Evolutionary conservation across 2,113 vertebrate species (phyloP).

Genomic region (Silurus asotus): DNA sequence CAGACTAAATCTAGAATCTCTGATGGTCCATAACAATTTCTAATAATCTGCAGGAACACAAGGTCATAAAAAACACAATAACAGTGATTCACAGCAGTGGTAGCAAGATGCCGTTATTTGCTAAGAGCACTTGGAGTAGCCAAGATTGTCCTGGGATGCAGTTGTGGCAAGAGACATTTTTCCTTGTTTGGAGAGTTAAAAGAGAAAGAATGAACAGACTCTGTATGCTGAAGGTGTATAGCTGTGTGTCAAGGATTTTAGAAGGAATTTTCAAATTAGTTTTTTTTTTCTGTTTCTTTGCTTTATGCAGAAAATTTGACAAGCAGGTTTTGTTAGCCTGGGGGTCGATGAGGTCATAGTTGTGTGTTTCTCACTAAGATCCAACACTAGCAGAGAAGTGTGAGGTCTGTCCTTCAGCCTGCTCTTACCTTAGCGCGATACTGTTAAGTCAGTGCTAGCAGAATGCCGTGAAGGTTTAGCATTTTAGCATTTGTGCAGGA

Average conservation of each 20-base stretch:
- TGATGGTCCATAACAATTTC: background rate
- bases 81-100: background rate
- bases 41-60: background rate
- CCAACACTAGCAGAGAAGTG: conserved; percentile 16
- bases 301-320: background rate
- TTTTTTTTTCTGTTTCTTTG: too few relatives aligned
- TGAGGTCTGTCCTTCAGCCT: background rate
- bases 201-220: background rate
- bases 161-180: background rate
- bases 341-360: conserved; percentile 31
- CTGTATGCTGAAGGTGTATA: background rate
- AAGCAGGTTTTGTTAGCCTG: background rate
- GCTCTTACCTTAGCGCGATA: background rate
- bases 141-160: background rate
- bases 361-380: conserved; percentile 30
- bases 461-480: conserved; percentile 24
- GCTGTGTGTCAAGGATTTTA: background rate
- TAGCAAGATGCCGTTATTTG: background rate
- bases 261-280: background rate
- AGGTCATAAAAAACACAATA: background rate
- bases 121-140: background rate
- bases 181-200: background rate
- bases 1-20: background rate
- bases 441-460: conserved; percentile 11
- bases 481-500: conserved; percentile 20